Conservation (phyloP, 2,113 vertebrate genomes). For the Eublepharis macularius region DNA sequence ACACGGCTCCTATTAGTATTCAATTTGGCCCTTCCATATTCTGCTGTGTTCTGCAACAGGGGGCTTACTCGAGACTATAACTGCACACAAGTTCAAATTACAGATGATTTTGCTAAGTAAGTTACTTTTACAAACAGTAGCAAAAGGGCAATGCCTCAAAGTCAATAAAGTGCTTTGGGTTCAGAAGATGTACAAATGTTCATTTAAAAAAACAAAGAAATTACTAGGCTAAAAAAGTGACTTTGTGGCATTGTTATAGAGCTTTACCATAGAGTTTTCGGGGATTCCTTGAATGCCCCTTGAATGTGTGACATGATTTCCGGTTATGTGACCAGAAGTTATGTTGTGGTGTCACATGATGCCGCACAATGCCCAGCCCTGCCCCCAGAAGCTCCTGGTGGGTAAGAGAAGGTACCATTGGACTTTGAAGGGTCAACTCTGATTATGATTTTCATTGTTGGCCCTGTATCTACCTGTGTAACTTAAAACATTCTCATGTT, state of each 20-base stretch:
- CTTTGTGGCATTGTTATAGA: too few relatives aligned
- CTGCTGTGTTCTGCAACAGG: slow-evolving; percentile 35
- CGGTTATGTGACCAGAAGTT: too few relatives aligned
- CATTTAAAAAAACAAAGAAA: background rate
- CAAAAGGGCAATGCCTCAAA: background rate
- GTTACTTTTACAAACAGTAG: background rate
- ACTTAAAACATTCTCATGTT: background rate
- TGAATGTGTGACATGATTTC: too few relatives aligned
- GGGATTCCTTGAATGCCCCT: too few relatives aligned
- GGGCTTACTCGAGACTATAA: slow-evolving; percentile 9
- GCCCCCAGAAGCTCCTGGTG: too few relatives aligned
- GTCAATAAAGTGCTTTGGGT: background rate
- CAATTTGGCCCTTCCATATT: slow-evolving; percentile 36
- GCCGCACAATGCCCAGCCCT: too few relatives aligned
- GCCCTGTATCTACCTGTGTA: background rate
- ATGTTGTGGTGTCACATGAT: too few relatives aligned
- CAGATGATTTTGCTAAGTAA: background rate
- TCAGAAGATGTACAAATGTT: background rate
- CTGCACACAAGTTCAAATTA: background rate
- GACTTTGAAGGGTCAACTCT: too few relatives aligned
- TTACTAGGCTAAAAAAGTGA: too few relatives aligned
- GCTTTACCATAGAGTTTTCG: too few relatives aligned
- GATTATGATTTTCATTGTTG: background rate
- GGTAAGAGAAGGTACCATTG: too few relatives aligned
- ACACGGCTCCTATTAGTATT: background rate